A percentile compares a stretch with the other conserved stretches of the same genome.
Evolutionary conservation across 2,797 vertebrate species (phyloP).

Genomic region (Alectoris magna): DNA sequence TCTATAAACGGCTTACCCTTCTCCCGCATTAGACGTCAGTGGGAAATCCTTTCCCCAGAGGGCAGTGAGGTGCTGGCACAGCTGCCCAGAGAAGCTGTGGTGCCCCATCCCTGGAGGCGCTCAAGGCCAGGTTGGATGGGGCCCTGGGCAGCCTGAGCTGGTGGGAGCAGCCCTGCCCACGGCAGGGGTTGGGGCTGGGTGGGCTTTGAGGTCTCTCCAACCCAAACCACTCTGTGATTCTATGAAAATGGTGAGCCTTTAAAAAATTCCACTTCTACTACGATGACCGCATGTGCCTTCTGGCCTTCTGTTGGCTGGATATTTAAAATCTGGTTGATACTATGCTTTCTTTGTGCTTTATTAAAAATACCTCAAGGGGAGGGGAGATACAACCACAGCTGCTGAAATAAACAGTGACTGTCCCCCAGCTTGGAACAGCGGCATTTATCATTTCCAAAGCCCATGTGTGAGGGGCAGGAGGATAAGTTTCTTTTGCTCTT

Average conservation of each 20-base stretch:
- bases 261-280: not conserved
- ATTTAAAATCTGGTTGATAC: not conserved
- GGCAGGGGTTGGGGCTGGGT: no score
- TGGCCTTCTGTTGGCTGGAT: not conserved
- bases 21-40: not conserved
- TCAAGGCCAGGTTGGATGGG: not conserved
- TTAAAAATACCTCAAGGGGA: not conserved
- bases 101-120: not conserved
- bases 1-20: not conserved
- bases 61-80: no score
- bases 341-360: not conserved
- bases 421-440: not conserved
- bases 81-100: not conserved
- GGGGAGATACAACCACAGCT: not conserved
- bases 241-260: not conserved
- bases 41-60: not conserved
- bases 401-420: slow-evolving; percentile 13
- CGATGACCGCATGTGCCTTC: not conserved
- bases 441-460: slow-evolving; percentile 35
- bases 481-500: slow-evolving; percentile 13
- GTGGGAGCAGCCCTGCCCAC: no score
- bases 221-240: no score
- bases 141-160: not conserved
- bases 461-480: not conserved
- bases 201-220: no score